Percentiles rank a stretch among this genome's conserved stretches.
phyloP scores from a whole-genome alignment of 2,888 invertebrate species.

The Lasioglossum figueresi region DNA sequence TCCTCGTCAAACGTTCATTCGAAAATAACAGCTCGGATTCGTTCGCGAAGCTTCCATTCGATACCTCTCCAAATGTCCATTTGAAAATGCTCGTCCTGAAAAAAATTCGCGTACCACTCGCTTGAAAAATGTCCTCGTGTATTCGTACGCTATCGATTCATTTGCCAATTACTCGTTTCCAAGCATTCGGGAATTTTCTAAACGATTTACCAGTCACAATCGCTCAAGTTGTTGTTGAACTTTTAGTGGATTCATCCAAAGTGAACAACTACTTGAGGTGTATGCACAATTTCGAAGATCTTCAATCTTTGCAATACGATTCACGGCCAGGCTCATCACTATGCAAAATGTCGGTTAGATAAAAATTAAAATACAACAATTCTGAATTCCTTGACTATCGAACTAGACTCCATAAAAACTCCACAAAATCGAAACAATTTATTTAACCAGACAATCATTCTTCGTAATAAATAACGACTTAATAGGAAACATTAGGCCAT shows the following conservation, averaged over 20 bases:
- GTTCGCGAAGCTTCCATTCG: background rate
- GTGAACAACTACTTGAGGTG: too few relatives aligned
- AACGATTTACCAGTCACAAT: too few relatives aligned
- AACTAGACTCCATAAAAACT: too few relatives aligned
- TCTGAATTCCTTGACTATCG: too few relatives aligned
- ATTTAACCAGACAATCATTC: too few relatives aligned
- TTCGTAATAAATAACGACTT: background rate
- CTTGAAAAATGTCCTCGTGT: background rate
- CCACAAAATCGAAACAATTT: too few relatives aligned
- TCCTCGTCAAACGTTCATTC: background rate
- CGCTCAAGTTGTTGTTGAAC: too few relatives aligned
- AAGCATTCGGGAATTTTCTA: too few relatives aligned
- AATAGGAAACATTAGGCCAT: background rate
- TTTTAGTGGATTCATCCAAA: too few relatives aligned
- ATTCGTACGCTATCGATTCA: background rate
- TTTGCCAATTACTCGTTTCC: background rate
- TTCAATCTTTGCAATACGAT: background rate
- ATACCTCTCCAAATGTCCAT: background rate
- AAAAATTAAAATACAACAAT: too few relatives aligned
- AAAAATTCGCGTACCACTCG: background rate
- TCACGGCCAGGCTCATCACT: background rate
- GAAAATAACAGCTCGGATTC: background rate
- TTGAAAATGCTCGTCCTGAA: background rate
- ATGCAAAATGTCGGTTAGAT: too few relatives aligned
- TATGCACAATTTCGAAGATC: background rate